Evolutionary conservation across 2,888 invertebrate species (phyloP), one percentile per base, ranked within the genome.

Genomic region (Eupelmus urozonus): DNA sequence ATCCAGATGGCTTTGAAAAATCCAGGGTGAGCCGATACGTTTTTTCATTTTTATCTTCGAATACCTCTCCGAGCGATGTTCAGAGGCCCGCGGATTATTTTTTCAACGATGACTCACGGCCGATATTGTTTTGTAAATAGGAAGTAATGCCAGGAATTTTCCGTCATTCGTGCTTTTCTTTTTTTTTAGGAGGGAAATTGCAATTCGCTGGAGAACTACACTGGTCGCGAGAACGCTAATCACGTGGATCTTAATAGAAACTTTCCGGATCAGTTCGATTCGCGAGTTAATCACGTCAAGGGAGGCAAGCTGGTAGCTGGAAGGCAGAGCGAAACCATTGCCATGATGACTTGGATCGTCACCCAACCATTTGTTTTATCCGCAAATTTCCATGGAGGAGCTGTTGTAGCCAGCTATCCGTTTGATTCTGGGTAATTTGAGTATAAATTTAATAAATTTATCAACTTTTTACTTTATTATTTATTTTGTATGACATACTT

Each of bases 391-490:
- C 98, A 98, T 88, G 98, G 97, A n/a, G 98, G 98, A 1, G 97
- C 98, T 45, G 92, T 99, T 0, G 99, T 99, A 1, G 98, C 98
- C 69, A 99, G 98, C 89, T 99, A 98, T 90, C 99, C 99, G 0
- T 99, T 93, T 87, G 98, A 97, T 89, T 94, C 95, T 18, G 92
- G 92, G 96, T 95, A 91, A 90, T 53, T 62, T 51, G 2, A 66
- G 0, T 5, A 20, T 53, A 16, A 42, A 53, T n/a, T n/a, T n/a
- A n/a, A n/a, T n/a, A 63, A 11, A 69, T 63, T 53, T 18, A 13
- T 13, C 34, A 1, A 2, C 2, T 29, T 49, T 60, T 60, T 16
- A n/a, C 9, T 16, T 49, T 16, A n/a, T 53, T 9, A 40, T 53
- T 60, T 51, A 20, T 63, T 59, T 55, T 57, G 45, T 78, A 27